Evolutionary conservation across 2,888 invertebrate species (phyloP).

Genomic region (Pristionchus japonicus): DNA sequence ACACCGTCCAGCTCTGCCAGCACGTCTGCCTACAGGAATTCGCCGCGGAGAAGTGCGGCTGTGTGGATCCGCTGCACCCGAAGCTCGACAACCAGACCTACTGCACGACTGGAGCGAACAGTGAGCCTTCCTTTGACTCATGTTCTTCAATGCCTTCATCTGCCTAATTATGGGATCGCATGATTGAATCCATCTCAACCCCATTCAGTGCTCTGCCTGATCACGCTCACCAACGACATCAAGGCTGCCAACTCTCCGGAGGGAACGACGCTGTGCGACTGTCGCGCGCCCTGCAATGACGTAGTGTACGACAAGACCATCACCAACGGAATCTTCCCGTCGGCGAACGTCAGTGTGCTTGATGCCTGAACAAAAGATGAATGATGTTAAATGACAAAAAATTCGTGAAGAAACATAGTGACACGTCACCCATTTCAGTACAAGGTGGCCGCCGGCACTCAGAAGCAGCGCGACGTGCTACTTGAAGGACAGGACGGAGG

Average conservation of each 20-base stretch:
- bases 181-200: neutral
- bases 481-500: neutral
- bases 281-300: neutral
- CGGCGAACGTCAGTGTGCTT: neutral
- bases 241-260: neutral
- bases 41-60: neutral
- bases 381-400: neutral
- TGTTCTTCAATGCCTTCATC: neutral
- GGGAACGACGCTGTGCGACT: neutral
- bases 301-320: slow-evolving; percentile 2
- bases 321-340: slow-evolving; percentile 15
- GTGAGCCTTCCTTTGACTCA: neutral
- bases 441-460: slow-evolving; percentile 42
- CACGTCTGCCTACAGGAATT: slow-evolving; percentile 9
- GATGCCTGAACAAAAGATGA: neutral
- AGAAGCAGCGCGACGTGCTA: neutral
- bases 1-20: neutral
- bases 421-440: neutral
- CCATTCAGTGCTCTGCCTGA: slow-evolving; percentile 31
- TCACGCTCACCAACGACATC: neutral
- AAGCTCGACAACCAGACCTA: neutral
- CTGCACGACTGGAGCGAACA: neutral
- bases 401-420: neutral
- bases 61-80: slow-evolving; percentile 20
- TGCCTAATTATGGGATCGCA: too few relatives aligned